These are phyloP conservation scores for Crossaster papposus DNA, from an alignment of 53 echinoderm and acorn worm genomes.

Conservation along the genomic window DNA sequence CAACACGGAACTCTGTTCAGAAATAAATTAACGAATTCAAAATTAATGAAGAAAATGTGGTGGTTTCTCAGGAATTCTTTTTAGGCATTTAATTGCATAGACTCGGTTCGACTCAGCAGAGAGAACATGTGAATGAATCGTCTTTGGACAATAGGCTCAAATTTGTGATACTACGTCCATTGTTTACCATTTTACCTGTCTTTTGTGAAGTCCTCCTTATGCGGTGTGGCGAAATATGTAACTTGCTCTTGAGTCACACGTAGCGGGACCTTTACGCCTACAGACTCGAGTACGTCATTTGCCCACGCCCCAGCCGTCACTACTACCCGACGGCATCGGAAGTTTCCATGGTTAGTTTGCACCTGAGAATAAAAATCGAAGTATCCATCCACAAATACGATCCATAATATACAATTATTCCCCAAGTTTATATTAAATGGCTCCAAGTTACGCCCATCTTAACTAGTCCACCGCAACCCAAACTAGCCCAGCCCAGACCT, in stretches of 20 bases:
- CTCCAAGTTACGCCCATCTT: too few species aligned
- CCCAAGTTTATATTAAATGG: too few species aligned
- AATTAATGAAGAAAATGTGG: neutral
- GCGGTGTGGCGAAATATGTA: conserved; percentile 85
- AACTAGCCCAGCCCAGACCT: too few species aligned
- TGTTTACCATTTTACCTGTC: conserved; percentile 57
- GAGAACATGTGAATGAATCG: too few species aligned
- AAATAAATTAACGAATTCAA: neutral
- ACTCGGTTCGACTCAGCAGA: too few species aligned
- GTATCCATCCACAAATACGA: too few species aligned
- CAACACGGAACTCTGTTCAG: conserved; percentile 27
- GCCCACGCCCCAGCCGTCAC: conserved; percentile 90
- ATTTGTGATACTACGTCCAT: too few species aligned
- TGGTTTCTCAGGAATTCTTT: too few species aligned
- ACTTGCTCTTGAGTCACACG: conserved; percentile 92
- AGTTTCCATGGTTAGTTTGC: conserved; percentile 69
- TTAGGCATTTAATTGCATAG: too few species aligned
- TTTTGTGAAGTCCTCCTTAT: conserved; percentile 82
- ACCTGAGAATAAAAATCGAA: conserved; percentile 50
- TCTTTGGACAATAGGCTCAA: too few species aligned
- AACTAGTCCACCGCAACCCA: too few species aligned
- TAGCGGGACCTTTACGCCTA: conserved; percentile 84
- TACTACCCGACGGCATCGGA: conserved; percentile 75
- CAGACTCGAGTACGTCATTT: conserved; percentile 75
- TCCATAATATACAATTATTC: too few species aligned